Percentiles rank a stretch among this genome's conserved stretches.
Conservation (phyloP, 1,140 invertebrate species). For the Druon quercuslanigerum region DNA sequence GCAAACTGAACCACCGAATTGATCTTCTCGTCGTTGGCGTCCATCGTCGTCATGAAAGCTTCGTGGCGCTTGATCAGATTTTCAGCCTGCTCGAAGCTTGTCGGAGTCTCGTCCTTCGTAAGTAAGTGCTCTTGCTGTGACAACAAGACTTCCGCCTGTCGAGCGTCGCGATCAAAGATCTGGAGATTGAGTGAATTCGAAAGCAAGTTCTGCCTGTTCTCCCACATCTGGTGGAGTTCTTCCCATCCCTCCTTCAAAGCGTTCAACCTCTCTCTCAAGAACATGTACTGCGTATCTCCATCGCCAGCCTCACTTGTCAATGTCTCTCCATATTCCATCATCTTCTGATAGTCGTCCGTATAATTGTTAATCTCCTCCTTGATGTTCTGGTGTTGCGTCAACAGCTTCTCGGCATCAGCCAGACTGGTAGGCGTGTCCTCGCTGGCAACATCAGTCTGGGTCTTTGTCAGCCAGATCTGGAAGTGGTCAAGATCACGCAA, state of each 20-base stretch:
- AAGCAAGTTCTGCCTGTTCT: conserved; percentile 95
- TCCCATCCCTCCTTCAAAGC: conserved; percentile 99
- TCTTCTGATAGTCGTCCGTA: conserved; percentile 97
- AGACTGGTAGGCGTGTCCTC: conserved; percentile 98
- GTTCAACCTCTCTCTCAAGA: conserved; percentile 96
- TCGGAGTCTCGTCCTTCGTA: conserved; percentile 95
- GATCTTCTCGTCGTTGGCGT: conserved; percentile 99
- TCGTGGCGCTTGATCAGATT: conserved; percentile 98
- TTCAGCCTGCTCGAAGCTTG: conserved; percentile 97
- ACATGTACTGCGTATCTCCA: conserved; percentile 99
- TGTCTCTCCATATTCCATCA: conserved; percentile 99
- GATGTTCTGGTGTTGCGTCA: conserved; percentile 97
- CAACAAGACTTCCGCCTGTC: conserved; percentile 97
- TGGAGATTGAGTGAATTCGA: conserved; percentile 96
- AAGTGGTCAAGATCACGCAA: conserved; percentile 99
- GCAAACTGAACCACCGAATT: conserved; percentile 96
- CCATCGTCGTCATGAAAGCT: conserved; percentile 99
- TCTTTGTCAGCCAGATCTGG: conserved; percentile 98
- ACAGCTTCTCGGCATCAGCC: conserved; percentile 96
- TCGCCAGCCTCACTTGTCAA: conserved; percentile 91
- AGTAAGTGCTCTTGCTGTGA: conserved; percentile 98
- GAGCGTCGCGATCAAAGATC: conserved; percentile 96
- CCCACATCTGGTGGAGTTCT: conserved; percentile 99
- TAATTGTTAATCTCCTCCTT: conserved; percentile 99
- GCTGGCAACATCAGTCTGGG: conserved; percentile 97